Conservation (phyloP, 2,888 invertebrate species). For the Tachina grossa region DNA sequence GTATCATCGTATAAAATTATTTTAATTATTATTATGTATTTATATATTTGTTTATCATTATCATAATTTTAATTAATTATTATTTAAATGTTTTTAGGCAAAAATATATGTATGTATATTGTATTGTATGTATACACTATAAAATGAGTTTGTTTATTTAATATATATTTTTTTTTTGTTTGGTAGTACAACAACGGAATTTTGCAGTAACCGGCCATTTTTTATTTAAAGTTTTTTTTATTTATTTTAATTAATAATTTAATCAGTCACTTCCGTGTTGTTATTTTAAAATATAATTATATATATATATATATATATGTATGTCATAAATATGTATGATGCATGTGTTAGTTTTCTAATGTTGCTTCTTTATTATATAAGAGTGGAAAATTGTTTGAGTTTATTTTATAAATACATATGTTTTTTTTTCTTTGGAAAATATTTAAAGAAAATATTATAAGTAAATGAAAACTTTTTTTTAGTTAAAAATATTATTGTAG, state of each 20-base stretch:
- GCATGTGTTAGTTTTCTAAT: slow-evolving; percentile 54
- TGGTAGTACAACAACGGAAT: slow-evolving; percentile 70
- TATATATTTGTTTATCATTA: slow-evolving; percentile 54
- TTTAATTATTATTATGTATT: slow-evolving; percentile 64
- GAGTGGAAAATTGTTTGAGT: slow-evolving; percentile 69
- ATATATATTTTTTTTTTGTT: not conserved
- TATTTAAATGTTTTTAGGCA: slow-evolving; percentile 76
- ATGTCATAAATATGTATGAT: slow-evolving; percentile 53
- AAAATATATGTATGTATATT: slow-evolving; percentile 77
- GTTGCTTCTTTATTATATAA: slow-evolving; percentile 48
- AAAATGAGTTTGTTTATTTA: slow-evolving; percentile 76
- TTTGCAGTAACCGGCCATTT: slow-evolving; percentile 73
- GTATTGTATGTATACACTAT: slow-evolving; percentile 72
- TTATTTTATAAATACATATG: slow-evolving; percentile 20
- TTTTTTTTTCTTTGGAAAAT: slow-evolving; percentile 22
- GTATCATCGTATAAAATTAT: slow-evolving; percentile 77
- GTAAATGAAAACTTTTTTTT: not conserved
- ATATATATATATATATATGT: slow-evolving; percentile 52
- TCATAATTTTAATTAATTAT: slow-evolving; percentile 73
- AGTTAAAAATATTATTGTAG: not conserved
- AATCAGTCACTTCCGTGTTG: slow-evolving; percentile 72
- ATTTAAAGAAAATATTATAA: slow-evolving; percentile 10
- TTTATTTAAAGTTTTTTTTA: slow-evolving; percentile 67
- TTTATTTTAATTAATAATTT: slow-evolving; percentile 72
- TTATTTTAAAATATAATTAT: slow-evolving; percentile 51